These are phyloP conservation scores for Mesocentrotus franciscanus DNA, from an alignment of 53 echinoderm and acorn worm genomes.

Conservation along the genomic window DNA sequence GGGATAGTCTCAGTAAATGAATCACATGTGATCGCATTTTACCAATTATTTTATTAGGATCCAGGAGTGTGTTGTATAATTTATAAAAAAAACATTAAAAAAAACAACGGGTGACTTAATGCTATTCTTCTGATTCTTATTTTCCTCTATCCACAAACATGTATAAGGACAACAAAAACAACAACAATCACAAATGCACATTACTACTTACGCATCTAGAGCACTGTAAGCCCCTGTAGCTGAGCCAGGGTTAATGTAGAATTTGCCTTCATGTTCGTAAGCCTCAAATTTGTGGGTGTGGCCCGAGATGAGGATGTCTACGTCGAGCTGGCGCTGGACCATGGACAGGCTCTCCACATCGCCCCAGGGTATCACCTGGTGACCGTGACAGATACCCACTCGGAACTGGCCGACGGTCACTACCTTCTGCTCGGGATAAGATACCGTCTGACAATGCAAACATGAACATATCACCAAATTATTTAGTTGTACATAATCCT, in stretches of 20 bases:
- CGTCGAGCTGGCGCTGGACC: slow-evolving; percentile 98
- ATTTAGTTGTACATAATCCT: no score
- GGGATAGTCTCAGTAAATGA: no score
- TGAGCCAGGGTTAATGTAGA: slow-evolving; percentile 99
- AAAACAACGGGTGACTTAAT: no score
- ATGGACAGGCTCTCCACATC: slow-evolving; percentile 97
- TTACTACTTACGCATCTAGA: slow-evolving; percentile 81
- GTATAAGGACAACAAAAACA: neutral
- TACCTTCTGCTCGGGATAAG: slow-evolving; percentile 98
- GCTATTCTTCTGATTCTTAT: no score
- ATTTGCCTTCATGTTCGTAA: slow-evolving; percentile 98
- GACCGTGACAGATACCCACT: slow-evolving; percentile 97
- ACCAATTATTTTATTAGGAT: no score
- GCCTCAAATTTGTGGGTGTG: slow-evolving; percentile 99
- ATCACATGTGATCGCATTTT: no score
- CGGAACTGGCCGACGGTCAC: slow-evolving; percentile 99
- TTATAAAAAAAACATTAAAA: no score
- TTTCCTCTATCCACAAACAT: no score
- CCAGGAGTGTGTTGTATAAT: no score
- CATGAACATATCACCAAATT: no score
- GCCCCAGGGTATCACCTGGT: slow-evolving; percentile 98
- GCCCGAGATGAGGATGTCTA: slow-evolving; percentile 97
- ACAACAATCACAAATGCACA: neutral
- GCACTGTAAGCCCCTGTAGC: slow-evolving; percentile 99
- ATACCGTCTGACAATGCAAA: slow-evolving; percentile 77